Base-by-base conservation (phyloP, 2,797 vertebrate genomes). In the Micropoecilia bifurca region DNA sequence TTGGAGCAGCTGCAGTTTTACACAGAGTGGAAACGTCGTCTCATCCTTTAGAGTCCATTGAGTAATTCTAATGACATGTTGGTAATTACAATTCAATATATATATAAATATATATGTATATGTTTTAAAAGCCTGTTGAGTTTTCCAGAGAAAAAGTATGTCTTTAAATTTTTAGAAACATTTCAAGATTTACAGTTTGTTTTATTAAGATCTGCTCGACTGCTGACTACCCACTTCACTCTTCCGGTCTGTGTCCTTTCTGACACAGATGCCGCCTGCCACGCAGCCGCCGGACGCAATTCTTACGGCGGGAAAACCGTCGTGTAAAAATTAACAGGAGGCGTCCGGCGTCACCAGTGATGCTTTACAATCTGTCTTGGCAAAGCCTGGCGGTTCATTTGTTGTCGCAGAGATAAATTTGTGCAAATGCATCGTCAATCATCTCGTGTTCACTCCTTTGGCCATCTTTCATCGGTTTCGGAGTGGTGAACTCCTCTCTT, bases 161-260 rank as follows among this genome's bases (percentile, higher is more conserved):
- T 61, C 33, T 16, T 14, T 6, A 30, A 30, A 4, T 33, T 18
- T 16, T 16, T n/a, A 55, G 16, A 18, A 33, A 33, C 30, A 61
- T 14, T 59, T 61, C 7, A 61, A 61, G 30, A 61, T 18, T 33
- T 45, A 4, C 28, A 43, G 59, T 61, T 48, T 55, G 16, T 73
- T 81, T 73, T 33, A 22, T 53, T 53, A 18, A 25, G 46, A 25
- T 55, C 12, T 16, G 9, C 1, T 43, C 73, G 43, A 41, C 50
- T 78, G 20, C 18, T 63, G 55, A 59, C 43, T 71, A 6, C 25
- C 28, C 4, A 39, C 12, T 61, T 80, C 2, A 10, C 78, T 74
- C 46, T 46, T 41, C 12, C 25, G 63, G 46, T 77, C 81, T 73
- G 71, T 47, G 41, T 74, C n/a, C 28, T 57, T 73, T 79, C 69